phyloP scores from a whole-genome alignment of 2,888 invertebrate species.

The Tachystola acroxantha region DNA sequence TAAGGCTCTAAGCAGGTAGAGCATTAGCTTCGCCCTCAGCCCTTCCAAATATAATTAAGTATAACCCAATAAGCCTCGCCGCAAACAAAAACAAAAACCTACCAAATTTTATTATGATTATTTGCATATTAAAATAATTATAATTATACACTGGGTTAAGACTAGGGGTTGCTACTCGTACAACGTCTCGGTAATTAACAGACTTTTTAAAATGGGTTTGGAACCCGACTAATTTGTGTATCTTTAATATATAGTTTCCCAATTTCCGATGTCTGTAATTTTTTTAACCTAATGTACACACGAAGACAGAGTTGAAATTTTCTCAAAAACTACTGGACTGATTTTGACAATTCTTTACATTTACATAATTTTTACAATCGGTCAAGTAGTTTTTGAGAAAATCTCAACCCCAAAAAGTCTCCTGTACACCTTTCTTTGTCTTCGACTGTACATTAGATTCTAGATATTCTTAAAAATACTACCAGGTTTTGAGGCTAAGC shows the following conservation, averaged over 20 bases:
- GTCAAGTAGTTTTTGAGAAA: no score
- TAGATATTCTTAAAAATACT: no score
- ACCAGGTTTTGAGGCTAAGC: no score
- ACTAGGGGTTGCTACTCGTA: background rate
- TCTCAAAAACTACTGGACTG: no score
- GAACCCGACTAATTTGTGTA: background rate
- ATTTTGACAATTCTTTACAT: background rate
- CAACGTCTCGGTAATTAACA: no score
- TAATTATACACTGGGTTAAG: constrained; percentile 33
- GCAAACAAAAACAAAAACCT: constrained; percentile 66
- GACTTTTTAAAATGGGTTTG: background rate
- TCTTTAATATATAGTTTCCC: background rate
- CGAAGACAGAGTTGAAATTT: no score
- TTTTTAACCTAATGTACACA: no score
- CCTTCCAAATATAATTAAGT: constrained; percentile 61
- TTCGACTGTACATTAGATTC: no score
- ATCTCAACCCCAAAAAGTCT: no score
- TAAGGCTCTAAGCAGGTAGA: constrained; percentile 51
- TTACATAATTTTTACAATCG: no score
- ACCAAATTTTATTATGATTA: constrained; percentile 75
- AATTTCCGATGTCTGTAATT: background rate
- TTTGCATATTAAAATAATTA: constrained; percentile 78
- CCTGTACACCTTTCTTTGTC: no score
- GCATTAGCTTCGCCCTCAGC: constrained; percentile 25
- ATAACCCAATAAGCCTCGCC: constrained; percentile 68